These are phyloP conservation scores for Rhinopomastus cyanomelas DNA, from an alignment of 2,113 vertebrate species.

Conservation along the genomic window DNA sequence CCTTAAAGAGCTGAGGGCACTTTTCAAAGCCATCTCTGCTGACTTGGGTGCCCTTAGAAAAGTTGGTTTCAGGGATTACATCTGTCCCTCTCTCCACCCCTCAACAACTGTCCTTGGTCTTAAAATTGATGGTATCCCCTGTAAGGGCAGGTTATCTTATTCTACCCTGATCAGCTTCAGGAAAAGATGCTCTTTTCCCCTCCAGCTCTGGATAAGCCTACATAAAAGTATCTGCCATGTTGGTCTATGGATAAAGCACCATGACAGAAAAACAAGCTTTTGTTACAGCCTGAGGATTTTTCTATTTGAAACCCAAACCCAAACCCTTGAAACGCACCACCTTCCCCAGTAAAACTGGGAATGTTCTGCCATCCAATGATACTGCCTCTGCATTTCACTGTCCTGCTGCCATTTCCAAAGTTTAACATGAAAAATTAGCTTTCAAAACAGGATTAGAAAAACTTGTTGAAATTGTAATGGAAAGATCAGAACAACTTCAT, in stretches of 20 bases:
- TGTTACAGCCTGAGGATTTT: neutral
- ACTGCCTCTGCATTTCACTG: neutral
- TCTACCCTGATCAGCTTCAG: neutral
- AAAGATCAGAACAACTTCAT: slow-evolving; percentile 64
- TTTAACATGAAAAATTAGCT: slow-evolving; percentile 39
- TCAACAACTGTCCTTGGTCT: neutral
- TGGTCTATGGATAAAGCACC: neutral
- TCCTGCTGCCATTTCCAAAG: slow-evolving; percentile 17
- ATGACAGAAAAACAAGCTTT: neutral
- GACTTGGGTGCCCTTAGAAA: neutral
- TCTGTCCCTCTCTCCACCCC: neutral
- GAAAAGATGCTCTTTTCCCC: neutral
- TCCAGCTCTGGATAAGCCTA: neutral
- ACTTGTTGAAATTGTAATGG: slow-evolving; percentile 30
- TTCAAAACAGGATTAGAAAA: slow-evolving; percentile 45
- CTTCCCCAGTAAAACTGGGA: neutral
- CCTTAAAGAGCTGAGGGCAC: neutral
- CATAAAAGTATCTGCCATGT: neutral
- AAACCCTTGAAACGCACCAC: neutral
- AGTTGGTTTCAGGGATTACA: neutral
- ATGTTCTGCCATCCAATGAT: neutral
- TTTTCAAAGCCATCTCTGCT: neutral
- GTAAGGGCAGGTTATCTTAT: too few relatives aligned
- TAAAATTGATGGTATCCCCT: neutral
- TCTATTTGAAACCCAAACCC: neutral